Evolutionary conservation across 2,888 invertebrate species (phyloP).

Genomic region (Platycheirus rosarum): DNA sequence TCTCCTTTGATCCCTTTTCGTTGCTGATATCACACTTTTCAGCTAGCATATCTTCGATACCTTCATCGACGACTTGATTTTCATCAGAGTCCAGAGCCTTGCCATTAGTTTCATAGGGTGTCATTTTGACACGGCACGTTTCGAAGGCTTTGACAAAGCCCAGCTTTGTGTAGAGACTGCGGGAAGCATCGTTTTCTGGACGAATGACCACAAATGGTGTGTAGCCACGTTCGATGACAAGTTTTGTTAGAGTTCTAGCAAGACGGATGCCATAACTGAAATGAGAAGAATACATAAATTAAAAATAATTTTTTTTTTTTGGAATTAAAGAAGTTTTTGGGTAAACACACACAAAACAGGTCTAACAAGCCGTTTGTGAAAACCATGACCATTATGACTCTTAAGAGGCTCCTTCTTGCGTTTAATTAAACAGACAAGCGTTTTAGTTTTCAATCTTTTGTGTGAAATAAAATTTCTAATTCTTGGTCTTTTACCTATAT

Average conservation of each 20-base stretch:
- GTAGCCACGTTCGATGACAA: conserved; percentile 89
- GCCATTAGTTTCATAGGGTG: conserved; percentile 82
- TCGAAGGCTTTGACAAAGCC: conserved; percentile 91
- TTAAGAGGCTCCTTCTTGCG: too few relatives aligned
- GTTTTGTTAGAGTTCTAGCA: conserved; percentile 87
- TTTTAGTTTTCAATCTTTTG: too few relatives aligned
- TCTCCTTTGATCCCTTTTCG: conserved; percentile 79
- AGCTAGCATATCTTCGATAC: conserved; percentile 82
- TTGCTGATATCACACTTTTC: conserved; percentile 83
- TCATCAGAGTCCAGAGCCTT: conserved; percentile 74
- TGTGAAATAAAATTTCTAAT: too few relatives aligned
- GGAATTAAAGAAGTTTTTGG: too few relatives aligned
- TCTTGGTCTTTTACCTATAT: too few relatives aligned
- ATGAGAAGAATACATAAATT: conserved; percentile 31
- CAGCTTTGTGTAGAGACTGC: conserved; percentile 91
- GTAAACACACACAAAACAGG: too few relatives aligned
- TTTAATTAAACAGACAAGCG: too few relatives aligned
- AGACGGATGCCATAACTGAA: conserved; percentile 87
- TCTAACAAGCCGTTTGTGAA: too few relatives aligned
- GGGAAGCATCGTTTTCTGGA: conserved; percentile 93
- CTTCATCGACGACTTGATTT: conserved; percentile 80
- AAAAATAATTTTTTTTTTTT: too few relatives aligned
- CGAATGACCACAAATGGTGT: conserved; percentile 93
- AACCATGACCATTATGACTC: too few relatives aligned
- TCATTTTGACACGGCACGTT: conserved; percentile 91